phyloP scores from a whole-genome alignment of 2,113 vertebrate genomes.

The Gymnocephalus cernua region DNA sequence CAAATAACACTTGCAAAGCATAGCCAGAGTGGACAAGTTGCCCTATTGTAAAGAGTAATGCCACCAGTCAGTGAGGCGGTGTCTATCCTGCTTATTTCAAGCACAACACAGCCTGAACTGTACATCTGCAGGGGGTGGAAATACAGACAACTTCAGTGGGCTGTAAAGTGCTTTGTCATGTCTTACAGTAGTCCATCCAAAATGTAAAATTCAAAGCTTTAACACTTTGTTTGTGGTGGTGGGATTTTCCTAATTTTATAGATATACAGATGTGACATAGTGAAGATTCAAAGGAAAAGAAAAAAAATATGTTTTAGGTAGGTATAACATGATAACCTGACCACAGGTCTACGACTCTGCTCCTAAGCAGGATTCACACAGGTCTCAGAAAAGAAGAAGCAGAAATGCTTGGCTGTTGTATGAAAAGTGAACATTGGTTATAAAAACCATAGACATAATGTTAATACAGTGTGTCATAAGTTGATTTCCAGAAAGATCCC shows the following conservation, averaged over 20 bases:
- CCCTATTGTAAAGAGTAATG: slow-evolving; percentile 37
- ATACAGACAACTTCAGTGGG: neutral
- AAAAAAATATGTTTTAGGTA: neutral
- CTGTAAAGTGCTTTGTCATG: neutral
- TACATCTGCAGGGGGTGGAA: slow-evolving; percentile 8
- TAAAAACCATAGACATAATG: neutral
- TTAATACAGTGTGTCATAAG: neutral
- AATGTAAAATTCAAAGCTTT: neutral
- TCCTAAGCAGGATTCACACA: neutral
- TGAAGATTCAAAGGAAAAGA: neutral
- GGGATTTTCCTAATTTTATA: neutral
- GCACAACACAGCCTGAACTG: slow-evolving; percentile 3
- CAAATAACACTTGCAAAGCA: slow-evolving; percentile 22
- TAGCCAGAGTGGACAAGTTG: slow-evolving; percentile 34
- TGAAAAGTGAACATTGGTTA: neutral
- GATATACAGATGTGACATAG: neutral
- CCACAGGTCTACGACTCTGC: neutral
- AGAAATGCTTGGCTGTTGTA: neutral
- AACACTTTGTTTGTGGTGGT: neutral
- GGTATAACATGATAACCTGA: neutral
- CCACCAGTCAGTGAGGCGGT: slow-evolving; percentile 32
- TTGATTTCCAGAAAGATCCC: neutral
- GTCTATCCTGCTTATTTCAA: slow-evolving; percentile 11
- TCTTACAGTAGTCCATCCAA: neutral
- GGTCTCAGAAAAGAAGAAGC: neutral